These are phyloP conservation scores for Falco novaeseelandiae DNA, from an alignment of 2,797 vertebrate species.

Conservation along the genomic window DNA sequence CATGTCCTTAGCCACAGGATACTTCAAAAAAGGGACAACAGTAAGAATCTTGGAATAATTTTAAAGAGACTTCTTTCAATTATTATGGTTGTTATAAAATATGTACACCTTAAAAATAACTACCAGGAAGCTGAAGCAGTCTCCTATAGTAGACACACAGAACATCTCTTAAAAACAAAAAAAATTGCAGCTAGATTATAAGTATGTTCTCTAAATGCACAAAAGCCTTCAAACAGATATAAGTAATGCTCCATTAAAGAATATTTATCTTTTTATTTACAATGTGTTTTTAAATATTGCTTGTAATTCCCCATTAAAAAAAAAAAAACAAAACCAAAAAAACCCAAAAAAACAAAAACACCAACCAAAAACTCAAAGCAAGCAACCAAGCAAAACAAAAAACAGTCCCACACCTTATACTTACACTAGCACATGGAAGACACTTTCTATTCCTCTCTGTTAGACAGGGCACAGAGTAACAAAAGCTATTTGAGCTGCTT, in stretches of 20 bases:
- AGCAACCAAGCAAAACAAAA: neutral
- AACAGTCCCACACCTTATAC: neutral
- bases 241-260: neutral
- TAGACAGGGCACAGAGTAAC: fast-evolving
- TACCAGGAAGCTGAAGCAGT: fast-evolving
- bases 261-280: neutral
- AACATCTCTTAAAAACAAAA: neutral
- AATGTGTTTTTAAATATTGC: fast-evolving
- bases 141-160: fast-evolving
- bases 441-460: fast-evolving
- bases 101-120: neutral
- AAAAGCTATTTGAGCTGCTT: neutral
- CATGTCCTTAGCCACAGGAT: fast-evolving
- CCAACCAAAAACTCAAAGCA: neutral
- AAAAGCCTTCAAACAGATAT: neutral
- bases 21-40: fast-evolving
- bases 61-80: neutral
- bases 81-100: fast-evolving
- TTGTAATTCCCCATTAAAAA: neutral
- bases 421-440: fast-evolving
- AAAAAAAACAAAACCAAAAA: too few species aligned
- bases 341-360: neutral
- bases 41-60: neutral
- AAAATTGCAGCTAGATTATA: neutral
- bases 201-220: fast-evolving